These are phyloP conservation scores for Labroides dimidiatus DNA, from an alignment of 2,797 vertebrate genomes.

Conservation along the genomic window DNA sequence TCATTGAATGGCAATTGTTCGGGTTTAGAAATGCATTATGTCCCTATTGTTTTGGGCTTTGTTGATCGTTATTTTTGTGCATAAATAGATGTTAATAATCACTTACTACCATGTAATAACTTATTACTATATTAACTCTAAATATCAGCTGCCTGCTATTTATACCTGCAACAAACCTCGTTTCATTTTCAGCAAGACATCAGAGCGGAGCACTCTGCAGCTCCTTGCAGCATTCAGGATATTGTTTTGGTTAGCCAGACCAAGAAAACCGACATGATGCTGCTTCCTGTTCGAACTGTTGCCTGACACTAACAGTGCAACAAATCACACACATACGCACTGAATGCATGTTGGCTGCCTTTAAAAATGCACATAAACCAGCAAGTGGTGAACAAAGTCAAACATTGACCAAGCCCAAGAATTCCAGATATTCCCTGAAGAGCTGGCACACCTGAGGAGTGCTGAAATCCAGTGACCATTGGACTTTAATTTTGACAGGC, in stretches of 20 bases:
- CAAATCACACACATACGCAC: background rate
- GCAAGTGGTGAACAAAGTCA: slow-evolving; percentile 40
- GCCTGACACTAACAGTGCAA: slow-evolving; percentile 15
- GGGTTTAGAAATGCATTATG: no score
- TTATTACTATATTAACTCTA: no score
- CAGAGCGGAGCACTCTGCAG: slow-evolving; percentile 9
- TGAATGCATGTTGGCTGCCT: background rate
- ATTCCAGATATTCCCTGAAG: slow-evolving; percentile 17
- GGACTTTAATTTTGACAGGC: slow-evolving; percentile 33
- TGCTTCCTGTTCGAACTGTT: slow-evolving; percentile 54
- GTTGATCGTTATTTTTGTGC: no score
- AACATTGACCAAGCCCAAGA: slow-evolving; percentile 58
- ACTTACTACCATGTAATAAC: background rate
- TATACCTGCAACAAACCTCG: background rate
- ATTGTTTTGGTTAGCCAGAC: slow-evolving; percentile 12
- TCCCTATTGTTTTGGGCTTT: no score
- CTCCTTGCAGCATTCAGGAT: slow-evolving; percentile 33
- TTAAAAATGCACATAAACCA: background rate
- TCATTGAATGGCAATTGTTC: no score
- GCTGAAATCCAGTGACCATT: slow-evolving; percentile 42
- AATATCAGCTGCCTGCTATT: slow-evolving; percentile 2
- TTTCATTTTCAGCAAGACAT: background rate
- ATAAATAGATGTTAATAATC: no score
- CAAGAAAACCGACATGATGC: slow-evolving; percentile 19
- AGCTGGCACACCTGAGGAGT: slow-evolving; percentile 8